Base-by-base conservation (phyloP, 2,888 invertebrate genomes). In the Kryphioiulus occultus region DNA sequence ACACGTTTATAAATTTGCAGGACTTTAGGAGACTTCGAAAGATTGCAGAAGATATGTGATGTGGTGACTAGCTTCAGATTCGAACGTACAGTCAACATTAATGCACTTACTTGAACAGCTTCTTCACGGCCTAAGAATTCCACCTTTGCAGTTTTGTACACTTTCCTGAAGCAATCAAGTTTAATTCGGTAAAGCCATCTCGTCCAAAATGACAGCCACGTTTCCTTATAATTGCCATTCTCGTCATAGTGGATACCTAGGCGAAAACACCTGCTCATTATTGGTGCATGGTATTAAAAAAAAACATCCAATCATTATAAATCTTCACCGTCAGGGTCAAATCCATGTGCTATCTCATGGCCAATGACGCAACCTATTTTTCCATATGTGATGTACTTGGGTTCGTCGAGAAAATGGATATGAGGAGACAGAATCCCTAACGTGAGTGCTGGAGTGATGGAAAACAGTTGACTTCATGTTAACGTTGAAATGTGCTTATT, bases 271-370 rank as follows among this genome's bases (percentile, higher is more conserved):
- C n/a, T 1, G 32, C n/a, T 82, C 9, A 83, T 30, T 39, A 83
- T 35, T 30, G 26, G 19, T 30, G n/a, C 32, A 32, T 19, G 30
- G 9, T 35, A 30, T 32, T 32, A 83, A 32, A 83, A 83, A 83
- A 17, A 30, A 30, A 39, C 19, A 85, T 42, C 30, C 42, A n/a
- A n/a, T n/a, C 4, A 42, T 17, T 83, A 85, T 15, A 2, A 26
- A 30, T 84, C 9, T 86, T 89, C 88, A 91, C 91, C 91, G 44
- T 90, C 89, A 42, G 90, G 89, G 88, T 93, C 93, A 88, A 93
- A 92, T 15, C 92, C 93, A 89, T 93, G 93, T 30, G 93, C 91
- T 68, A 93, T 92, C 90, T 93, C 93, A 90, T 93, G 93, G 35
- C 92, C 92, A 86, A 93, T 91, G 68, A 93, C 92, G 39, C 92